Conservation (phyloP, 2,888 invertebrate genomes). For the Cephalotes varians region DNA sequence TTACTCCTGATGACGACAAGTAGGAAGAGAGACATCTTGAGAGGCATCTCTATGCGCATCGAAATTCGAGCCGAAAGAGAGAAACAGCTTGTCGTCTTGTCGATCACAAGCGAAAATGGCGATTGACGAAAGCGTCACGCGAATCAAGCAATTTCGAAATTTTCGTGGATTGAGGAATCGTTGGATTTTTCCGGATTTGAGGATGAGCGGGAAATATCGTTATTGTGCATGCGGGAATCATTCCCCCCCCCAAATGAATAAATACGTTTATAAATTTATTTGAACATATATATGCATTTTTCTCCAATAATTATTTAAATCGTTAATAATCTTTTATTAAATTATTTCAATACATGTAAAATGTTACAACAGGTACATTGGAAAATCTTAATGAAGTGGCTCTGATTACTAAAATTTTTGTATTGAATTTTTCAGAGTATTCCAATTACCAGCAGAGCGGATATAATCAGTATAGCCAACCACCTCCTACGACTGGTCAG, state of each 20-base stretch:
- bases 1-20: background rate
- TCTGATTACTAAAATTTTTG: background rate
- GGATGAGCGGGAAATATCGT: background rate
- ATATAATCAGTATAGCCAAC: conserved; percentile 83
- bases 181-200: background rate
- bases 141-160: too few relatives aligned
- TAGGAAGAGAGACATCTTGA: too few relatives aligned
- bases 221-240: background rate
- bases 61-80: too few relatives aligned
- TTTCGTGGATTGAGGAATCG: too few relatives aligned
- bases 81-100: background rate
- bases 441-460: conserved; percentile 83
- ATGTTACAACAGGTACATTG: background rate
- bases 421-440: conserved; percentile 78
- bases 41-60: background rate
- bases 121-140: background rate
- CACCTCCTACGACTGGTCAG: conserved; percentile 80
- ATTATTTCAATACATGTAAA: background rate
- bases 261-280: background rate
- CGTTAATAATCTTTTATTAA: background rate
- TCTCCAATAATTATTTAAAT: background rate
- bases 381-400: background rate
- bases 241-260: background rate
- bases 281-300: background rate
- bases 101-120: conserved; percentile 27